Evolutionary conservation across 2,888 invertebrate species (phyloP).

Genomic region (Aleiodes alternator): DNA sequence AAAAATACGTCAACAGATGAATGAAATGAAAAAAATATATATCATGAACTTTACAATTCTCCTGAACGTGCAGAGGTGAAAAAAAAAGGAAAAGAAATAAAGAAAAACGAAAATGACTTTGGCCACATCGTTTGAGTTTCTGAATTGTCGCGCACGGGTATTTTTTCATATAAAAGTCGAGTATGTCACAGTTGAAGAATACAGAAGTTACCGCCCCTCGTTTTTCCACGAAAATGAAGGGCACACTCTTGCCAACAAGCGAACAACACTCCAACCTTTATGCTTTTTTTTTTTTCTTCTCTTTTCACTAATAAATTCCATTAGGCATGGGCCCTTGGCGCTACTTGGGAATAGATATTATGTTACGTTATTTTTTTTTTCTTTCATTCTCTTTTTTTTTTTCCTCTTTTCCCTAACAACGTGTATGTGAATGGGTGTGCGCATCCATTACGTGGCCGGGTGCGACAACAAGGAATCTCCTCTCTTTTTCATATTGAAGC

Average conservation of each 20-base stretch:
- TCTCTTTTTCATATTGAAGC: slow-evolving; percentile 26
- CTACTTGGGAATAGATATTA: slow-evolving; percentile 65
- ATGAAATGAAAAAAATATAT: not conserved
- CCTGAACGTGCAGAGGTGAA: not conserved
- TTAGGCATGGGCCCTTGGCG: slow-evolving; percentile 71
- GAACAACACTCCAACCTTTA: slow-evolving; percentile 21
- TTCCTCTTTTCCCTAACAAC: slow-evolving; percentile 3
- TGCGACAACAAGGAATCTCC: slow-evolving; percentile 64
- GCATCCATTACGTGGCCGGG: slow-evolving; percentile 70
- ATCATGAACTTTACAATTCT: not conserved
- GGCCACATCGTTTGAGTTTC: slow-evolving; percentile 17
- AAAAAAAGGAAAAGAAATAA: not conserved
- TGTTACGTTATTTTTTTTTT: slow-evolving; percentile 67
- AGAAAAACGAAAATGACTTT: slow-evolving; percentile 9
- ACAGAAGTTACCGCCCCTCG: slow-evolving; percentile 16
- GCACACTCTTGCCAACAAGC: slow-evolving; percentile 34
- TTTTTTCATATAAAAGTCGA: slow-evolving; percentile 24
- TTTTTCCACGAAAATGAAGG: slow-evolving; percentile 36
- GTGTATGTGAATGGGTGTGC: slow-evolving; percentile 63
- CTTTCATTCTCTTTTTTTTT: not conserved
- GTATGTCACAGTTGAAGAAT: not conserved
- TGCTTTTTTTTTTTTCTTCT: not conserved
- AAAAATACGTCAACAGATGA: not conserved
- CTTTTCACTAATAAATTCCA: slow-evolving; percentile 73
- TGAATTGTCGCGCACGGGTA: slow-evolving; percentile 3